Evolutionary conservation across 1,140 invertebrate genomes (phyloP), one percentile per base, ranked within the genome.

Genomic region (Anthonomus grandis): DNA sequence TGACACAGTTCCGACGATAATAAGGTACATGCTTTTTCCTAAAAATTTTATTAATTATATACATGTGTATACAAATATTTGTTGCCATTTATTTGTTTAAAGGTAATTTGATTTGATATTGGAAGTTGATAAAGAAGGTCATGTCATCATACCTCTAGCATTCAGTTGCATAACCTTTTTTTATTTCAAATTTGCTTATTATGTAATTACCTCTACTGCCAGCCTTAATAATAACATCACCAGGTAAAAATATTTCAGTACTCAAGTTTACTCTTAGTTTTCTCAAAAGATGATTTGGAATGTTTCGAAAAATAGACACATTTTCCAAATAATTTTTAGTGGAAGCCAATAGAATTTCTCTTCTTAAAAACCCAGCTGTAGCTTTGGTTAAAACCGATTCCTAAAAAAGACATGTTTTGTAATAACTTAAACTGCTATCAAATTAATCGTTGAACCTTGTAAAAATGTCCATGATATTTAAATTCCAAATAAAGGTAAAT

Each of bases 391-490:
- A 21, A 18, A 37, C 47, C 23, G 47, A 36, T 19, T 49, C 47
- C 47, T 49, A 22, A 19, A 49, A 34, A 8, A 15, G 17, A 17
- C 10, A 4, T 2, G 18, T 41, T 41, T n/a, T 17, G 10, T 2
- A 41, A 2, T 2, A n/a, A n/a, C 37, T n/a, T 6, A 15, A 10
- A 39, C 8, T 39, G 12, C 15, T 17, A 39, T 8, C 10, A 17
- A 41, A 12, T 13, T 2, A 13, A 5, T 13, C 9, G 9, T 13
- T 13, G 10, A 25, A 51, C 48, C 36, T 51, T 51, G 41, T 39
- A 51, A 24, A 51, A 51, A 18, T 51, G 48, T 13, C 37, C 22
- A 12, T 51, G 48, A 41, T 39, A 51, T 17, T 51, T 51, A 18
- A 51, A 51, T 17, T 51, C 37, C 22, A 51, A 13, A 15, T 39